Percentiles rank a stretch among this genome's conserved stretches.
These are phyloP conservation scores for Sinotaia quadrata DNA, from an alignment of 2,888 invertebrate species.

Conservation along the genomic window DNA sequence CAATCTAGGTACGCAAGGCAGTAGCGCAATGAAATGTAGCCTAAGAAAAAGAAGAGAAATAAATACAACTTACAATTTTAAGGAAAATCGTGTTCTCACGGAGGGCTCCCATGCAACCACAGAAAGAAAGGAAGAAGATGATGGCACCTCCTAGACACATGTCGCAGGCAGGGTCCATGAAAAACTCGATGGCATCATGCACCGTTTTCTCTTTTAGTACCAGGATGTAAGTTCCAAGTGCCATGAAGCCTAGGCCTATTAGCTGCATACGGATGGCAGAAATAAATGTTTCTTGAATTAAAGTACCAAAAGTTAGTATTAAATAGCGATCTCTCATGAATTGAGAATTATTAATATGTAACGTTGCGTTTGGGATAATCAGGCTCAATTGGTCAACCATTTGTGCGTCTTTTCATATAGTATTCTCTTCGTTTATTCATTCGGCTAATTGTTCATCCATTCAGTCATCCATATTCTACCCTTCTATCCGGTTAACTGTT, in stretches of 20 bases:
- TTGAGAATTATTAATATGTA: neutral
- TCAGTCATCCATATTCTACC: no score
- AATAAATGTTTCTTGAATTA: neutral
- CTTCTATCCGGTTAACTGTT: no score
- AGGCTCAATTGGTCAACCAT: no score
- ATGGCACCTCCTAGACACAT: conserved; percentile 62
- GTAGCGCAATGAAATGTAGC: neutral
- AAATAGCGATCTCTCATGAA: neutral
- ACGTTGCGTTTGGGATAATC: no score
- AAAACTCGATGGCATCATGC: conserved; percentile 62
- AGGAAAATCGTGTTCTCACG: conserved; percentile 65
- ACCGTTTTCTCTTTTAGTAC: conserved; percentile 62
- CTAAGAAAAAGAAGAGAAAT: conserved; percentile 2
- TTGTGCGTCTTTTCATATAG: no score
- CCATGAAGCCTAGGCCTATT: conserved; percentile 51
- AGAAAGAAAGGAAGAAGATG: conserved; percentile 56
- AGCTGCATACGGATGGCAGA: conserved; percentile 47
- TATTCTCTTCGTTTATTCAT: no score
- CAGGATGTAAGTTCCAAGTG: conserved; percentile 61
- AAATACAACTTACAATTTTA: conserved; percentile 54
- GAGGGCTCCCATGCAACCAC: conserved; percentile 66
- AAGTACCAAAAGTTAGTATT: neutral
- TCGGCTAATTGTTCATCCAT: no score
- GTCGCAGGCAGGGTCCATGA: conserved; percentile 67
- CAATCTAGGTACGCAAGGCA: no score